Evolutionary conservation across 2,797 vertebrate species (phyloP), one percentile per base, ranked within the genome.

Genomic region (Neostethus bicornis): DNA sequence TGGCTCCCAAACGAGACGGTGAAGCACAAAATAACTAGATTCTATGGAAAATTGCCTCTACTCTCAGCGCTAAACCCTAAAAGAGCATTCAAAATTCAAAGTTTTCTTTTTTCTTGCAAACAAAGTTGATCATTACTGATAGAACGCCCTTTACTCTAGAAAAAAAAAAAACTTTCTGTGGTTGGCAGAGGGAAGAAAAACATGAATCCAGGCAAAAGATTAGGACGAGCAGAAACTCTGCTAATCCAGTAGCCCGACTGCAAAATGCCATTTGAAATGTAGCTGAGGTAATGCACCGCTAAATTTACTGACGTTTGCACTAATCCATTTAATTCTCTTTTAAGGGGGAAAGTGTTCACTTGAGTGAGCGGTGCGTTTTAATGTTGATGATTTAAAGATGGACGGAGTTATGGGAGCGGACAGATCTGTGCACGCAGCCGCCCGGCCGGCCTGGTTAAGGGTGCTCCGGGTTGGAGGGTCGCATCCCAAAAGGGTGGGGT

Each of bases 251-350:
- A 54, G 73, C 65, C 76, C 66, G 52, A 61, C 76, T 84, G 75
- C 60, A 66, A 85, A 81, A 23, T 79, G 80, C 82, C 58, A 65
- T 86, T 87, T 76, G 72, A 79, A 88, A 73, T 81, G 80, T 85
- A 75, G 84, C 75, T 34, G 70, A 79, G 72, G 46, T 82, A 89
- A 88, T 77, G 75, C 79, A 58, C 70, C 52, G 77, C 80, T 81
- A 83, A 77, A 81, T 85, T 80, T 88, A 92, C 84, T 90, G 90
- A 92, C 87, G 75, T 90, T 89, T 90, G 66, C 45, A 32, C 81
- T 91, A 90, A 93, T 92, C 83, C 73, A 81, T 86, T 90, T 91
- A 91, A 92, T 91, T 90, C 84, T 87, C 85, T 87, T 90, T 90
- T 86, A 86, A 89, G 83, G 83, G 84, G 75, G 66, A 70, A 79